A percentile compares a stretch with the other conserved stretches of the same genome.
phyloP scores from a whole-genome alignment of 1,140 invertebrate species.

The Stegodyphus mimosarum region DNA sequence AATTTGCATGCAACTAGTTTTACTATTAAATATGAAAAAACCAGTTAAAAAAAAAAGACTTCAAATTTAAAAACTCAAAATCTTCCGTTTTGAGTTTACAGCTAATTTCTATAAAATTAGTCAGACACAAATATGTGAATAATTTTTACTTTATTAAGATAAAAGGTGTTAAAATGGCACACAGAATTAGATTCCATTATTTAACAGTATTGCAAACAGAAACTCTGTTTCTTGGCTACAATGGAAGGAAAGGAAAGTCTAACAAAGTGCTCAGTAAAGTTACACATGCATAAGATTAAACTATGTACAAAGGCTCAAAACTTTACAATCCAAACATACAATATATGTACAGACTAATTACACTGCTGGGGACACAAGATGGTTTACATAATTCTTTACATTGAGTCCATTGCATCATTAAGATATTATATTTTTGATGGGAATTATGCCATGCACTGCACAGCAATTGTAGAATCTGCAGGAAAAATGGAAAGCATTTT shows the following conservation, averaged over 20 bases:
- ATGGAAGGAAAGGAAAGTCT: slow-evolving; percentile 38
- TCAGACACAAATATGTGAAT: neutral
- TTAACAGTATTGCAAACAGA: slow-evolving; percentile 48
- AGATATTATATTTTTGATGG: neutral
- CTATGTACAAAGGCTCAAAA: slow-evolving; percentile 51
- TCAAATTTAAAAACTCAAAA: no score
- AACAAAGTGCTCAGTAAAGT: slow-evolving; percentile 50
- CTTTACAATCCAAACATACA: slow-evolving; percentile 57
- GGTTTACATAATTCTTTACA: neutral
- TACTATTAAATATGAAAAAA: no score
- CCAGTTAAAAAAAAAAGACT: no score
- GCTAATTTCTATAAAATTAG: no score
- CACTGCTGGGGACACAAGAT: slow-evolving; percentile 29
- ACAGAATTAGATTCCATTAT: slow-evolving; percentile 45
- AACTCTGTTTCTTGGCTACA: slow-evolving; percentile 34
- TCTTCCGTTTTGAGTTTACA: no score
- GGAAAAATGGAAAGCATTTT: slow-evolving; percentile 5
- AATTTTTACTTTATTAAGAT: slow-evolving; percentile 53
- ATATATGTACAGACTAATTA: slow-evolving; percentile 57
- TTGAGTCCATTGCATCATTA: slow-evolving; percentile 1
- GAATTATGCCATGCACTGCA: neutral
- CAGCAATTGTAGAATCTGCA: neutral
- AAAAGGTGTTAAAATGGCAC: slow-evolving; percentile 52
- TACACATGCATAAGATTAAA: slow-evolving; percentile 43
- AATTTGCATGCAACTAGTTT: no score